phyloP scores from a whole-genome alignment of 2,888 invertebrate species.

The Chirona hameri region DNA sequence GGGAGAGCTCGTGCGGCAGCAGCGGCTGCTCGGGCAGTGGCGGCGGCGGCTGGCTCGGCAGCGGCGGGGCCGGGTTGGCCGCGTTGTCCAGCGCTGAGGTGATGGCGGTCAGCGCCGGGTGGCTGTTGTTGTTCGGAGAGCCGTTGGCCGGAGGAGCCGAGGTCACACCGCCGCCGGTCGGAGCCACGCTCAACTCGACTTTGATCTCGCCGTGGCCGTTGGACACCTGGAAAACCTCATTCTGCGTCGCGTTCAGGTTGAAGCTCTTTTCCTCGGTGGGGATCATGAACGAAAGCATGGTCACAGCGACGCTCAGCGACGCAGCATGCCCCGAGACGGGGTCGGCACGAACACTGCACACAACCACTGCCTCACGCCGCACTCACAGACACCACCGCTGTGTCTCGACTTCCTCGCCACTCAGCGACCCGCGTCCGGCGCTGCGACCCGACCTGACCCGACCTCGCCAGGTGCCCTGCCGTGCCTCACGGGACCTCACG shows the following conservation, averaged over 20 bases:
- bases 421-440: no score
- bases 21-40: neutral
- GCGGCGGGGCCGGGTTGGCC: neutral
- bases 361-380: no score
- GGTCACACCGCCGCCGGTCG: neutral
- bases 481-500: no score
- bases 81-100: neutral
- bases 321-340: neutral
- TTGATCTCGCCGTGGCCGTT: neutral
- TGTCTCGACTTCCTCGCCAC: no score
- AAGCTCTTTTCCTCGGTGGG: constrained; percentile 9
- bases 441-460: no score
- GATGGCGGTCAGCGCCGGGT: neutral
- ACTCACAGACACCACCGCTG: no score
- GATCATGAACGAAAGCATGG: constrained; percentile 12
- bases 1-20: neutral
- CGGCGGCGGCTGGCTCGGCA: neutral
- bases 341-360: no score
- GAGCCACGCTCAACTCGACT: neutral
- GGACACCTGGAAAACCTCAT: neutral
- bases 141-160: neutral
- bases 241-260: neutral
- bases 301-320: neutral
- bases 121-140: constrained; percentile 7
- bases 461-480: no score